Base-by-base conservation (phyloP, 2,113 vertebrate species). In the Galbula dea region DNA sequence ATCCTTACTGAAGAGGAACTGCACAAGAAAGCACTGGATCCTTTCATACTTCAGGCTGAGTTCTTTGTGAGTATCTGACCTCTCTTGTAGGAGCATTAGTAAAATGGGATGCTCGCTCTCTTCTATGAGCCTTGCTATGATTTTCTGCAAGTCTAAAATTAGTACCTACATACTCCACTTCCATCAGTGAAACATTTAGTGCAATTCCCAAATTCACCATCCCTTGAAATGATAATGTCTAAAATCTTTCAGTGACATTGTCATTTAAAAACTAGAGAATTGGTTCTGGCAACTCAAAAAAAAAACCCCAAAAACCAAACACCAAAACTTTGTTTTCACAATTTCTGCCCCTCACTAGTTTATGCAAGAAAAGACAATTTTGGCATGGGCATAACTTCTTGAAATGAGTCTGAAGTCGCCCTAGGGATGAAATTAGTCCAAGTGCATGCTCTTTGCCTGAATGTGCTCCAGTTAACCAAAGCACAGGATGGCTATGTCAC, bases 31-130 rank as follows among this genome's bases (percentile, higher is more conserved):
- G 99, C 99, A 46, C 96, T 99, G 97, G 99, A 99, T 86, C 98
- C 99, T 88, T 98, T 99, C 95, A 97, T 97, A 92, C 98, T 99
- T 55, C 99, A 99, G 97, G 98, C 99, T 4, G 99, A 99, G 95
- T 99, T 99, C 97, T 99, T 99, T 96, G 99, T 99, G 96, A 99
- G 99, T 98, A 85, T 72, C 69, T 77, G n/a, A 76, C 52, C 39
- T 63, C 34, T 54, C 20, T 83, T 73, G 11, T 8, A 65, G 55
- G 20, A 69, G 8, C 49, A 58, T 54, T 57, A 58, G 23, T 43
- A 65, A 73, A 76, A 75, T 32, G 7, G n/a, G 41, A 37, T 81
- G 45, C 46, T 79, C 24, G 41, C 7, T 77, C 3, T 73, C 19
- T 41, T 57, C 27, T 59, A 4, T 61, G 39, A 66, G 30, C 34